phyloP scores from a whole-genome alignment of 2,888 invertebrate species.

The Lithophane leautieri region DNA sequence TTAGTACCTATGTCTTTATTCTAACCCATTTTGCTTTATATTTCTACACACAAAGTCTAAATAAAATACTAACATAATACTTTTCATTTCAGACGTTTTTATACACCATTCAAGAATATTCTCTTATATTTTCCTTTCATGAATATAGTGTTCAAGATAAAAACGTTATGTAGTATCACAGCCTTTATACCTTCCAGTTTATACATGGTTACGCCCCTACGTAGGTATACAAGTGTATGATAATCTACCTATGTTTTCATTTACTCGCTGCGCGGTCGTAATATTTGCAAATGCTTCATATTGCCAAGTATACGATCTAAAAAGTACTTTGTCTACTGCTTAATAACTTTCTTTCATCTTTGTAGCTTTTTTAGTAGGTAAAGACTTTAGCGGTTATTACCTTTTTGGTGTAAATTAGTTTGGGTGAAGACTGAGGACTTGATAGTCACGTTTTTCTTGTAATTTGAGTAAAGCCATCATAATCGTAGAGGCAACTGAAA shows the following conservation, averaged over 20 bases:
- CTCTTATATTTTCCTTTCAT: not conserved
- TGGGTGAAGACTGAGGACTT: no score
- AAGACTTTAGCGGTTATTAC: conserved; percentile 7
- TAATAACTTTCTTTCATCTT: conserved; percentile 46
- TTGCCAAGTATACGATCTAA: conserved; percentile 25
- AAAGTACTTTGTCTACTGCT: conserved; percentile 18
- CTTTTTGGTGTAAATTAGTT: conserved; percentile 16
- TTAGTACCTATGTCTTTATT: not conserved
- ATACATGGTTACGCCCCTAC: not conserved
- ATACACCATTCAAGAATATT: not conserved
- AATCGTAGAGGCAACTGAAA: not conserved
- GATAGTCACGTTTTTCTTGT: not conserved
- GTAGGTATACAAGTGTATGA: not conserved
- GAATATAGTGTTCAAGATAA: conserved; percentile 18
- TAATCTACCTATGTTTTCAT: conserved; percentile 45
- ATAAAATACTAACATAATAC: not conserved
- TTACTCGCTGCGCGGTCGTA: conserved; percentile 33
- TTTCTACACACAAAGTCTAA: not conserved
- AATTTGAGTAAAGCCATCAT: not conserved
- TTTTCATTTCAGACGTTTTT: not conserved
- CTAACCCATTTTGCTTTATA: not conserved
- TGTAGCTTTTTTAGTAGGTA: conserved; percentile 18
- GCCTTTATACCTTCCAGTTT: not conserved
- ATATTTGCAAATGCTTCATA: conserved; percentile 48
- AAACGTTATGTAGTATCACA: conserved; percentile 14